Evolutionary conservation across 1,140 invertebrate species (phyloP), one percentile per base, ranked within the genome.

Genomic region (Dinothrombium tinctorium): DNA sequence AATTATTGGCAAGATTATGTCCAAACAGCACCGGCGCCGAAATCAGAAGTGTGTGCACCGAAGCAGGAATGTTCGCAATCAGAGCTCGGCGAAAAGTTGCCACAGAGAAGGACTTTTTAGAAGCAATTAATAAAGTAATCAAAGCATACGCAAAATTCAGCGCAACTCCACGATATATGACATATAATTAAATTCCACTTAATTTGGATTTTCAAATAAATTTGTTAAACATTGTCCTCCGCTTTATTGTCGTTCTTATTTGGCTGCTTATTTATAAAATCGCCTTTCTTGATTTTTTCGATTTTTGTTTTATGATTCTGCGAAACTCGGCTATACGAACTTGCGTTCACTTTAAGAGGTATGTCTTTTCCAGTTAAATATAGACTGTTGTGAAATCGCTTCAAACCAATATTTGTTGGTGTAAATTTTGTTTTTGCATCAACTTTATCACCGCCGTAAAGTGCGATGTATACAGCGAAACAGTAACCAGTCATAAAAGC

Each of bases 141-240:
- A 99, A 99, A 61, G 90, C 86, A 1, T 98, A 98, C 59, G 92
- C 92, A 45, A 99, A 99, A 60, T 99, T 99, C 64, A 96, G 87
- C 33, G 81, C 92, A 33, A 99, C 94, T 35, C 92, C 92, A 9
- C 72, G 89, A 56, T 98, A 99, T 60, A 95, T 99, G 90, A 98
- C 92, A 45, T 98, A 99, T 60, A 99, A 99, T 65, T 99, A 86
- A 74, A 32, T 32, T 17, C 4, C n/a, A 32, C 17, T 12, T 12
- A 32, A 32, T 32, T 32, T n/a, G n/a, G n/a, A n/a, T n/a, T n/a
- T n/a, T n/a, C n/a, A n/a, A n/a, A n/a, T n/a, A n/a, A n/a, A n/a
- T n/a, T n/a, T n/a, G n/a, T n/a, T n/a, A n/a, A n/a, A n/a, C n/a
- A n/a, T n/a, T n/a, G n/a, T n/a, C n/a, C n/a, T n/a, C n/a, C n/a